Conservation (phyloP, 2,113 vertebrate species). For the Cebidichthys violaceus region DNA sequence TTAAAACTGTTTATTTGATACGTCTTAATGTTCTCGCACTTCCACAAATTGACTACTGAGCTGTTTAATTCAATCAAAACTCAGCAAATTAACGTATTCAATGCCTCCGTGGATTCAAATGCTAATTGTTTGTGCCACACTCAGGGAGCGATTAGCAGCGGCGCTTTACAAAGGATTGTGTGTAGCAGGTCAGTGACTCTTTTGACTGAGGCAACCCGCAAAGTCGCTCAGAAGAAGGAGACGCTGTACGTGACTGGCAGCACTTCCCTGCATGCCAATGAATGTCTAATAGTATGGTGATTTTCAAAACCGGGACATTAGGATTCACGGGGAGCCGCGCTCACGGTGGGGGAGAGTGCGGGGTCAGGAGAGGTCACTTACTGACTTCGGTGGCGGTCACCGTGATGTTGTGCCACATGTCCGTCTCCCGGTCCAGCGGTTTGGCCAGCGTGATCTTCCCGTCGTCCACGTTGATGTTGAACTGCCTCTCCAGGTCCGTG, state of each 20-base stretch:
- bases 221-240: constrained; percentile 15
- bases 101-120: constrained; percentile 67
- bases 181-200: constrained; percentile 56
- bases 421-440: constrained; percentile 93
- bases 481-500: constrained; percentile 98
- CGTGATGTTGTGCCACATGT: constrained; percentile 98
- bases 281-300: constrained; percentile 17
- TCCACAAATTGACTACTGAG: constrained; percentile 80
- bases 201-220: constrained; percentile 41
- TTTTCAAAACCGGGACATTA: constrained; percentile 20
- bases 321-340: neutral
- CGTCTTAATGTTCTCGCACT: constrained; percentile 80
- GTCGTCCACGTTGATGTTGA: constrained; percentile 97
- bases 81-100: constrained; percentile 77
- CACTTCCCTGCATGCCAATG: constrained; percentile 3
- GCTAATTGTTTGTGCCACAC: constrained; percentile 75
- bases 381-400: constrained; percentile 97
- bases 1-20: constrained; percentile 80
- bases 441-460: constrained; percentile 97
- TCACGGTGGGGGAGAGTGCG: neutral
- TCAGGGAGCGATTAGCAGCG: constrained; percentile 44
- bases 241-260: neutral
- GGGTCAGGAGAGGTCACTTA: constrained; percentile 83
- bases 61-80: constrained; percentile 82
- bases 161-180: constrained; percentile 48